Evolutionary conservation across 2,888 invertebrate species (phyloP).

Genomic region (Tinea trinotella): DNA sequence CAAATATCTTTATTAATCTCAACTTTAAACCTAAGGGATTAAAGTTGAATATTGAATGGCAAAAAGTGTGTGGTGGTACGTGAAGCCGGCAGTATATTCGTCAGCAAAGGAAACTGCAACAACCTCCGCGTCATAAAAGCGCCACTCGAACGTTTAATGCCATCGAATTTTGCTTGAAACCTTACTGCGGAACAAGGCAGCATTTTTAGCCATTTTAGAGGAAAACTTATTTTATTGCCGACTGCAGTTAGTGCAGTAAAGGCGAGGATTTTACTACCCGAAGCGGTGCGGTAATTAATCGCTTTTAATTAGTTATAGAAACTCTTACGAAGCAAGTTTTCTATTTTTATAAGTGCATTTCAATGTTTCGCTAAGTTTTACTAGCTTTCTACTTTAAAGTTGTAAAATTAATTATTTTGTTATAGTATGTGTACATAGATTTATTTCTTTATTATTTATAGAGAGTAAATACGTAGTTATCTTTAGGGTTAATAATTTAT

Average conservation of each 20-base stretch:
- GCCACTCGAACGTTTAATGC: conserved; percentile 23
- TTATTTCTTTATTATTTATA: no score
- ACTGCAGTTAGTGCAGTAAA: conserved; percentile 31
- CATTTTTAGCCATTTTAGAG: conserved; percentile 46
- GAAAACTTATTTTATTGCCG: conserved; percentile 51
- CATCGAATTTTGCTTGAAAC: conserved; percentile 36
- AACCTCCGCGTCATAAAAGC: conserved; percentile 15
- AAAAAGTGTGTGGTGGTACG: not conserved
- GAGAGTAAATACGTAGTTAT: no score
- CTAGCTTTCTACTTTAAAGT: not conserved
- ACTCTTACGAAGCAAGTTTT: not conserved
- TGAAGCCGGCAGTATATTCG: not conserved
- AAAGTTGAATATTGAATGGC: not conserved
- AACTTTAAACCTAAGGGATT: not conserved
- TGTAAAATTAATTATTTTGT: no score
- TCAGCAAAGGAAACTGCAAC: conserved; percentile 16
- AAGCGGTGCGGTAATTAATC: conserved; percentile 52
- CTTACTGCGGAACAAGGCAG: conserved; percentile 27
- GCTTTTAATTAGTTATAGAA: conserved; percentile 53
- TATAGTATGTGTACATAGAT: no score
- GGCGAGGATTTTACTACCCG: conserved; percentile 45
- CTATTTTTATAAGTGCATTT: conserved; percentile 10
- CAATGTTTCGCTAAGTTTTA: conserved; percentile 4
- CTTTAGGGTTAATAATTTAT: no score
- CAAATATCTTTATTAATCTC: not conserved